Conservation (phyloP, 2,888 invertebrate genomes). For the Drosophila yooni region DNA sequence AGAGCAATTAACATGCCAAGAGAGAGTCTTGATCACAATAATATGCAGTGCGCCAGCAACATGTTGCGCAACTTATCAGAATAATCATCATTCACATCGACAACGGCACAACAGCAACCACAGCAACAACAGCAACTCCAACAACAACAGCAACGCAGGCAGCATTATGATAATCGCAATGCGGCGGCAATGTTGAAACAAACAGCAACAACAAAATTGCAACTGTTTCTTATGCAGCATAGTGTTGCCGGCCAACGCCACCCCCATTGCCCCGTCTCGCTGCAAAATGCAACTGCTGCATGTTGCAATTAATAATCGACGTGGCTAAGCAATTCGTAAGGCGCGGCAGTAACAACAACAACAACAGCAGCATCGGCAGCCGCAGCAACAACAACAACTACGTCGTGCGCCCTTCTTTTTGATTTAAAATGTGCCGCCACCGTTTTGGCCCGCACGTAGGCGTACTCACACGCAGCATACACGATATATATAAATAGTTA, state of each 20-base stretch:
- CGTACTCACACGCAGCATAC: constrained; percentile 69
- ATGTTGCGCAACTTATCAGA: constrained; percentile 74
- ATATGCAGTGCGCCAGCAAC: constrained; percentile 48
- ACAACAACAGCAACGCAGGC: constrained; percentile 48
- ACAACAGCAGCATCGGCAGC: constrained; percentile 9
- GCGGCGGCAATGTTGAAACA: constrained; percentile 71
- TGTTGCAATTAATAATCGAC: constrained; percentile 78
- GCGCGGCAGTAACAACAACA: constrained; percentile 41
- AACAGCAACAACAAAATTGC: constrained; percentile 57
- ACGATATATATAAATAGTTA: neutral
- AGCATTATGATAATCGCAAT: constrained; percentile 74
- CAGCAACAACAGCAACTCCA: constrained; percentile 14
- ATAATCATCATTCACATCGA: constrained; percentile 75
- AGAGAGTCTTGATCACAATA: constrained; percentile 33
- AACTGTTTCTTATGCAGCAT: constrained; percentile 69
- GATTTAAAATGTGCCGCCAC: constrained; percentile 76
- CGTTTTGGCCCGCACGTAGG: constrained; percentile 66
- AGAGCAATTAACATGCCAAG: constrained; percentile 66
- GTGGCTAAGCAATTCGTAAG: constrained; percentile 54
- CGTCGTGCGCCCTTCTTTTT: constrained; percentile 76
- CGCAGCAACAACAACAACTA: constrained; percentile 16
- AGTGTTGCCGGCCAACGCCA: constrained; percentile 25
- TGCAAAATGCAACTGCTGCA: constrained; percentile 40
- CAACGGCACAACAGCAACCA: constrained; percentile 37
- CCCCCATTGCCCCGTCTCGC: constrained; percentile 1